phyloP scores from a whole-genome alignment of 2,797 vertebrate species.

The Cuculus canorus region DNA sequence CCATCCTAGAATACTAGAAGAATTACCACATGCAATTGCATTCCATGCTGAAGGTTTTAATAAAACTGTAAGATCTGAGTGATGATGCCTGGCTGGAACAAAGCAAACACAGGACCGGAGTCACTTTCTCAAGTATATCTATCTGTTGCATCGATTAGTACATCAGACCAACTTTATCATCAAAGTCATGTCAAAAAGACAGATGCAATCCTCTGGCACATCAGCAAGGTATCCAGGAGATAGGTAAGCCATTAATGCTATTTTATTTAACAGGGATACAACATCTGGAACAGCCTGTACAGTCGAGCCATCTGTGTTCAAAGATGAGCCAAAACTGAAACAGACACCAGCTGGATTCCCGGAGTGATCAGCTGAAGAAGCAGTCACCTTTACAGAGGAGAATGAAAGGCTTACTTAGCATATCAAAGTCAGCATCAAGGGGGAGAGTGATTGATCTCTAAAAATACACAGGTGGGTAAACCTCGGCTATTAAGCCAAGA shows the following conservation, averaged over 20 bases:
- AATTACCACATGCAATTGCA: background rate
- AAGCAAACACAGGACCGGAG: background rate
- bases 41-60: background rate
- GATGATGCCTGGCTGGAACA: background rate
- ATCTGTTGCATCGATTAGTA: no score
- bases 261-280: background rate
- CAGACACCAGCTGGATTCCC: background rate
- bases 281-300: background rate
- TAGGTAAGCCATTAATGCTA: conserved; percentile 11
- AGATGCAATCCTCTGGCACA: background rate
- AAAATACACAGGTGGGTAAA: background rate
- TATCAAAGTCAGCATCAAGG: background rate
- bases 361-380: background rate
- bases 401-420: background rate
- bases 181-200: background rate
- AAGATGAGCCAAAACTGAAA: background rate
- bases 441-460: background rate
- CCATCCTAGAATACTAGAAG: background rate
- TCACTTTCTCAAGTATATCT: background rate
- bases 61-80: background rate
- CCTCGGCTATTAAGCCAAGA: no score
- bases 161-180: background rate
- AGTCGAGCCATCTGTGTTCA: background rate
- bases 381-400: background rate
- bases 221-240: background rate